Evolutionary conservation across 2,888 invertebrate species (phyloP), one percentile per base, ranked within the genome.

Genomic region (Drosophila incognita): DNA sequence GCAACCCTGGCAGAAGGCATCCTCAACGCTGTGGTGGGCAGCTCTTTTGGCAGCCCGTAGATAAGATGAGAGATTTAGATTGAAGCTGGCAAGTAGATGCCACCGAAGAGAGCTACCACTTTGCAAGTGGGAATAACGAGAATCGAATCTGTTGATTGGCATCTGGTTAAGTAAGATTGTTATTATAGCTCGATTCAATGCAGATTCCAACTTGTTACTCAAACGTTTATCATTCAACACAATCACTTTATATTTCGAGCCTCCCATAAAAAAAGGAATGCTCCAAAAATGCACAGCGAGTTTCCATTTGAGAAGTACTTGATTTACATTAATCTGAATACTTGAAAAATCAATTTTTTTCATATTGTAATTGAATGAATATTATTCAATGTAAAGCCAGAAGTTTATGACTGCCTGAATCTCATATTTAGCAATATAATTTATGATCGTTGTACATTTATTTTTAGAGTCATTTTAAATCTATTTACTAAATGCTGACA

Each of bases 11-110:
- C 40, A 35, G 29, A 1, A 35, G 53, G 33, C 63, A 27, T 76
- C 57, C 60, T 58, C 60, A 42, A 6, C 27, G 52, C 21, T n/a
- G 46, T n/a, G 60, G 70, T 83, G 74, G 72, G 67, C 76, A 67
- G 73, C 87, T 69, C 89, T 71, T 73, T 74, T 86, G 87, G 74
- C 88, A 87, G 61, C 21, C 36, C 48, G 36, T 49, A 56, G 80
- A 81, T 81, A 70, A 70, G 82, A 72, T 76, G 63, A 29, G 8
- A 53, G 68, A 57, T 62, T 29, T 31, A 69, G 80, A 82, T 83
- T 72, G 68, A 48, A 61, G 21, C 42, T 72, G 80, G 76, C 81
- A 73, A 71, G 76, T 64, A 69, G 72, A 56, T 69, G 85, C 83
- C 84, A 81, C 79, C 56, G 69, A 29, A 42, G 49, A 64, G 69